Base-by-base conservation (phyloP, 2,797 vertebrate species). In the Ctenochaetus hawaiiensis region DNA sequence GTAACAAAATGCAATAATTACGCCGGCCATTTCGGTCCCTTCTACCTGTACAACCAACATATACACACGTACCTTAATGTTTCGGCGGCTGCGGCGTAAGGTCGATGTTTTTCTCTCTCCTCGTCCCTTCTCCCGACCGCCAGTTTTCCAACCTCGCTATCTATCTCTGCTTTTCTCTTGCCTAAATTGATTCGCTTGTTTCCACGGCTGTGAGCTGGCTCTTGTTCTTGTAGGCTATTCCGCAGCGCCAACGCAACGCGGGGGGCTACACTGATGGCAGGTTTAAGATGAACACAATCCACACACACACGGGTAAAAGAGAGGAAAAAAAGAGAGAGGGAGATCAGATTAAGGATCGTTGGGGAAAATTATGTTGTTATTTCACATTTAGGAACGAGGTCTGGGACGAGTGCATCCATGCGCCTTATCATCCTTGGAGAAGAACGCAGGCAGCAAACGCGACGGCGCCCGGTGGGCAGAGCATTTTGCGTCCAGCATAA, bases 221-320 rank as follows among this genome's bases (percentile, higher is more conserved):
- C 92, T 88, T 87, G 88, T 87, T 93, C 92, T 88, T 80, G 86
- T 70, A 78, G 86, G 86, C 86, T 91, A 89, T 91, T 93, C 93
- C 92, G 93, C 93, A 94, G 94, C 92, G 91, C 90, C 91, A 93
- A 94, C 91, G 92, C 93, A 87, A 88, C 88, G 89, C 89, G 67
- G 79, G 90, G 91, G 89, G 90, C 91, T 90, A 87, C 87, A 80
- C 87, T 23, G 91, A 89, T 81, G 83, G 91, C 93, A 88, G 87
- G 84, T 88, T 90, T 75, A 77, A 83, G 77, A 92, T 67, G 57
- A 87, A 80, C 87, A 80, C 66, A 91, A 90, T 90, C 85, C 91
- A 91, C 84, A 56, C 80, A 80, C 47, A 23, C 51, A 49, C 41
- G 39, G 39, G 39, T 10, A 14, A 6, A 14, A 18, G 16, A 2